phyloP scores from a whole-genome alignment of 2,797 vertebrate species.

The Astyanax mexicanus region DNA sequence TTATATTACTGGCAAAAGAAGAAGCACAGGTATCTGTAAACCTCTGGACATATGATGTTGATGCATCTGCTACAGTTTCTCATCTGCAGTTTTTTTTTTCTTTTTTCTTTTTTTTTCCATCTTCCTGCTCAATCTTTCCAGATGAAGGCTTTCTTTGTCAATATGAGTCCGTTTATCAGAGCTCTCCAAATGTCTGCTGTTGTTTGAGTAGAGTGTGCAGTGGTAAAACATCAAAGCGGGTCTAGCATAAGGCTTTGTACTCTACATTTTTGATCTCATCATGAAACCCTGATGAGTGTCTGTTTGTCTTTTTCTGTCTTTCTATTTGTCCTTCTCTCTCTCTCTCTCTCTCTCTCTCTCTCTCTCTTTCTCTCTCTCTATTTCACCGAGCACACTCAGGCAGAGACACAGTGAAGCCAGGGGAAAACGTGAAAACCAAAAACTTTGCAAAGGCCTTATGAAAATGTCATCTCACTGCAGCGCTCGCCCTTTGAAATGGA shows the following conservation, averaged over 20 bases:
- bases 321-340: not conserved
- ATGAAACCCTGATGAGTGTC: conserved; percentile 19
- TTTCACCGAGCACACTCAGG: not conserved
- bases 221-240: conserved; percentile 13
- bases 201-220: conserved; percentile 22
- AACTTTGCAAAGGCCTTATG: conserved; percentile 56
- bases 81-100: not conserved
- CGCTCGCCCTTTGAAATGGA: conserved; percentile 62
- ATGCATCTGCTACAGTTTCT: not conserved
- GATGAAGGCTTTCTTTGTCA: not conserved
- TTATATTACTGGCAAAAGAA: no score
- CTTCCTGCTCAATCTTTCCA: not conserved
- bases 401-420: conserved; percentile 34
- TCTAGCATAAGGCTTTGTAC: not conserved
- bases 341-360: not conserved
- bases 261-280: conserved; percentile 20
- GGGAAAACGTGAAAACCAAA: conserved; percentile 55
- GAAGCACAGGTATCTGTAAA: not conserved
- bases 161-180: conserved; percentile 5
- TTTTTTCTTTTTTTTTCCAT: not conserved
- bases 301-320: not conserved
- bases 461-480: conserved; percentile 62
- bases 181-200: conserved; percentile 15
- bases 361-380: not conserved
- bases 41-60: not conserved